Conservation (phyloP, 2,113 vertebrate species). For the Phalacrocorax pelagicus region DNA sequence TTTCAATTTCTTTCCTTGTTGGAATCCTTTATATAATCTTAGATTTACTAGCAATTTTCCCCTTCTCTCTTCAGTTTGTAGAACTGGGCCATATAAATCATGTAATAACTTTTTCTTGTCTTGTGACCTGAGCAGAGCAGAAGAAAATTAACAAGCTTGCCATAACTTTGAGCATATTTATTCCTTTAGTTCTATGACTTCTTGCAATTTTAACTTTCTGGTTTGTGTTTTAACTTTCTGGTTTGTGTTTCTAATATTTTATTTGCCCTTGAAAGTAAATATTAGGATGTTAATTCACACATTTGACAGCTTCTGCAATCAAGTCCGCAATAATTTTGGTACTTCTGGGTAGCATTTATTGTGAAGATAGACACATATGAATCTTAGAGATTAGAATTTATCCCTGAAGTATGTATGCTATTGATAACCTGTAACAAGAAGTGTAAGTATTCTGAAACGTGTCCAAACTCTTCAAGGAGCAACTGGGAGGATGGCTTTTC, state of each 20-base stretch:
- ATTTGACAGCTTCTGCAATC: background rate
- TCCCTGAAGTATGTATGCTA: background rate
- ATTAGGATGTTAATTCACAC: background rate
- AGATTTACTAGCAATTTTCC: background rate
- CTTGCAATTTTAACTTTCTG: background rate
- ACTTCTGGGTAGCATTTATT: background rate
- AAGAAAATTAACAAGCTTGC: background rate
- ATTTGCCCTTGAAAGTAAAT: background rate
- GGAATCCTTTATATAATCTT: background rate
- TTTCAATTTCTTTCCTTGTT: background rate
- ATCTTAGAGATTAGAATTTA: background rate
- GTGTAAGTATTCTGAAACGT: background rate
- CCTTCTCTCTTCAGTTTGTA: background rate
- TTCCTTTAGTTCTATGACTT: background rate
- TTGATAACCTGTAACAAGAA: background rate
- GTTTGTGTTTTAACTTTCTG: background rate
- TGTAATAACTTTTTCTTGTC: background rate
- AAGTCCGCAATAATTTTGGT: background rate
- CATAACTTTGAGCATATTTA: background rate
- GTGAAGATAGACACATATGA: background rate
- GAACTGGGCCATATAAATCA: background rate
- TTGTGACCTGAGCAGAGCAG: background rate
- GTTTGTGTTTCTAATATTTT: background rate
- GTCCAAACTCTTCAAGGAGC: background rate
- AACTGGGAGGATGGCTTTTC: background rate